Evolutionary conservation across 2,888 invertebrate species (phyloP).

Genomic region (Xanthorhoe spadicearia): DNA sequence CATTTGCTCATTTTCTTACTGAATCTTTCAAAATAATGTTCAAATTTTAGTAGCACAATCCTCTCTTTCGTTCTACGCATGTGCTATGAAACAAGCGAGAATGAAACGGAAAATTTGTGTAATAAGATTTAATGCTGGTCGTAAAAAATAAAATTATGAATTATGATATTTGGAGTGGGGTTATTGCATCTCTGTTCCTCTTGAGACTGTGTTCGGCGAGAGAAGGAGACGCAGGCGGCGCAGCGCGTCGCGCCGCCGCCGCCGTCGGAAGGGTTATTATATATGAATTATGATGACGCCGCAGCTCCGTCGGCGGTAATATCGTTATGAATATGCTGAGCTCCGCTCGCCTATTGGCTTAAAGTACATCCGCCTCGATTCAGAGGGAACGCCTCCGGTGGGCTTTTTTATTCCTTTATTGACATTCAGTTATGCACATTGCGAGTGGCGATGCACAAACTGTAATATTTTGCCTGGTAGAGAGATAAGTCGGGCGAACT

Average conservation of each 20-base stretch:
- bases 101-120: conserved; percentile 64
- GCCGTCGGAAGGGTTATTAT: conserved; percentile 84
- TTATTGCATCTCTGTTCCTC: conserved; percentile 71
- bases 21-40: conserved; percentile 56
- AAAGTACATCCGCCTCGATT: conserved; percentile 79
- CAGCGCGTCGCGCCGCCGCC: conserved; percentile 67
- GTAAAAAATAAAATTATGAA: conserved; percentile 82
- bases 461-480: conserved; percentile 81
- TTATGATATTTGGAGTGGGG: conserved; percentile 76
- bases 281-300: conserved; percentile 85
- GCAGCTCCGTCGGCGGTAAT: conserved; percentile 81
- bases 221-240: conserved; percentile 76
- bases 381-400: conserved; percentile 82
- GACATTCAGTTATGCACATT: conserved; percentile 84
- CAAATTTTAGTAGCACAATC: conserved; percentile 45
- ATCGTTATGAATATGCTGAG: conserved; percentile 85
- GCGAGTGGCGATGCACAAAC: conserved; percentile 81
- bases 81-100: conserved; percentile 48
- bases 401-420: conserved; percentile 83
- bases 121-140: conserved; percentile 55
- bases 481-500: conserved; percentile 77
- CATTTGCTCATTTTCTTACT: conserved; percentile 59
- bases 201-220: conserved; percentile 51
- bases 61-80: conserved; percentile 42
- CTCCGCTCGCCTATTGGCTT: conserved; percentile 81